A percentile compares a stretch with the other conserved stretches of the same genome.
phyloP scores from a whole-genome alignment of 2,113 vertebrate genomes.

The Megaleporinus macrocephalus region DNA sequence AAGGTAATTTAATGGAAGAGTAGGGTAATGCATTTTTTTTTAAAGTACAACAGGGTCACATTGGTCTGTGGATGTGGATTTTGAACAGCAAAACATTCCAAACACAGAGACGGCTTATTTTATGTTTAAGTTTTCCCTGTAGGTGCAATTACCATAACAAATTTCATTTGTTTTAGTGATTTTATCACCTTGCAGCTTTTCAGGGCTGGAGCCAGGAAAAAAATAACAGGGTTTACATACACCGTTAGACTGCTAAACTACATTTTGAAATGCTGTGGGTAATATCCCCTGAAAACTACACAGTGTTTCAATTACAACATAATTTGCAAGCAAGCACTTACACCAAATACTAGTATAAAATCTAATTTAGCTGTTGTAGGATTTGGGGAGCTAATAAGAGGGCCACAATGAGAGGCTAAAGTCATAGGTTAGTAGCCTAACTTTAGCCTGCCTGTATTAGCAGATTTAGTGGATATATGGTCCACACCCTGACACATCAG shows the following conservation, averaged over 20 bases:
- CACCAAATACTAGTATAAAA: background rate
- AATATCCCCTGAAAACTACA: background rate
- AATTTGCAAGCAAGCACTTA: background rate
- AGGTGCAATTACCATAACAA: background rate
- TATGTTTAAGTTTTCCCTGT: background rate
- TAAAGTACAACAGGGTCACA: background rate
- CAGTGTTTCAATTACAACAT: background rate
- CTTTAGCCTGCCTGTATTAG: too few species aligned
- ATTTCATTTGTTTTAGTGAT: background rate
- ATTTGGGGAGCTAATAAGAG: background rate
- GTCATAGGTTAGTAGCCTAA: too few species aligned
- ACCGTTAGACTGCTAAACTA: background rate
- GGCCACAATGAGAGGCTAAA: background rate
- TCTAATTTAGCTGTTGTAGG: too few species aligned
- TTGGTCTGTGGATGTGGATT: background rate
- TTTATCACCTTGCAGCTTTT: background rate
- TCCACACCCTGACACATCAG: too few species aligned
- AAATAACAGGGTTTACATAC: background rate
- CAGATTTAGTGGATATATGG: too few species aligned
- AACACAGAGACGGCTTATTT: background rate
- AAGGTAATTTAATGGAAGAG: constrained; percentile 7
- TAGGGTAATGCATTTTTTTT: background rate
- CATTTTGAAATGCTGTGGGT: background rate
- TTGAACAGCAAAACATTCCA: background rate
- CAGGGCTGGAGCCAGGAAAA: background rate